Evolutionary conservation across 2,113 vertebrate genomes (phyloP).

Genomic region (Centropus bengalensis): DNA sequence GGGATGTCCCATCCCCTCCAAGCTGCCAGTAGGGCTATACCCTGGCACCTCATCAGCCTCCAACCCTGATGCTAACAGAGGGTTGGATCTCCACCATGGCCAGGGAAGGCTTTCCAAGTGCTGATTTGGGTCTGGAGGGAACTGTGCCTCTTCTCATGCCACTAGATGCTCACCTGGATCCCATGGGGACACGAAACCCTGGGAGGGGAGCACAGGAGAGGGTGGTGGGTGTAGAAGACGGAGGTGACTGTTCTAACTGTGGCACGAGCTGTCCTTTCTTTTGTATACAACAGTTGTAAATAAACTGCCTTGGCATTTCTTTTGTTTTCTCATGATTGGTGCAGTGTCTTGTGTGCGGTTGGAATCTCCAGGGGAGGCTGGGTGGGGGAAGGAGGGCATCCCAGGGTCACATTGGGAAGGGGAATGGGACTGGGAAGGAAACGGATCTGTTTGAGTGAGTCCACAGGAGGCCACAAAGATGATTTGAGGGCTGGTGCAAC

Average conservation of each 20-base stretch:
- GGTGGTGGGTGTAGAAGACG: fast-evolving
- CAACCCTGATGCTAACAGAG: background rate
- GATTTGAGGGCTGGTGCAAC: too few species aligned
- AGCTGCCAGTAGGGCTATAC: fast-evolving
- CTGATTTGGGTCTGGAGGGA: background rate
- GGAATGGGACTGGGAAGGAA: background rate
- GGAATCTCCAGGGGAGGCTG: background rate
- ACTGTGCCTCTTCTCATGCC: background rate
- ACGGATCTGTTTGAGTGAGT: too few species aligned
- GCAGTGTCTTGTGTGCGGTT: background rate
- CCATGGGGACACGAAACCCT: background rate
- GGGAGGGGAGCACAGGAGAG: background rate
- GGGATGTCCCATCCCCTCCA: background rate
- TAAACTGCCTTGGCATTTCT: slow-evolving; percentile 70
- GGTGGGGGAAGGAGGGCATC: fast-evolving
- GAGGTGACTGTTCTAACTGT: background rate
- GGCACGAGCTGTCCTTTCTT: slow-evolving; percentile 42
- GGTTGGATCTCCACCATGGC: background rate
- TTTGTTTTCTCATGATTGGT: background rate
- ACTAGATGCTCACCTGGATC: fast-evolving
- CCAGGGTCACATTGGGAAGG: fast-evolving
- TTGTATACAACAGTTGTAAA: slow-evolving; percentile 66
- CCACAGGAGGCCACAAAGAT: too few species aligned
- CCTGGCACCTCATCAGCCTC: background rate
- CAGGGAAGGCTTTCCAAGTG: background rate